Base-by-base conservation (phyloP, 2,113 vertebrate genomes). In the Cnemophilus loriae region DNA sequence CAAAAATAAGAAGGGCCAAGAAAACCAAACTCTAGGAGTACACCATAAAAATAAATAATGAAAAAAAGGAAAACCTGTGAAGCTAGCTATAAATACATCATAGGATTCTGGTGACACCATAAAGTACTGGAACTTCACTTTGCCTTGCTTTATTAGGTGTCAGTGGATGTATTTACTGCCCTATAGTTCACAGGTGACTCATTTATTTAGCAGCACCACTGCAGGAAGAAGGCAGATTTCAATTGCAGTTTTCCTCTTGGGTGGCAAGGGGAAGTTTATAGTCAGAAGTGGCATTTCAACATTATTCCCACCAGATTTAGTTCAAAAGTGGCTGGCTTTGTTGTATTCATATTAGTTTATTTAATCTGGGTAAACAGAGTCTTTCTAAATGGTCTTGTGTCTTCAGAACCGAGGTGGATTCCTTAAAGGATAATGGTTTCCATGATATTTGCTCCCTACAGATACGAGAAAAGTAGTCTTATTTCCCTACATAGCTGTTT, bases 141-240 rank as follows among this genome's bases (percentile, higher is more conserved):
- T 95, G 84, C 80, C 61, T 93, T 96, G 78, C 93, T 98, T 98
- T 98, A 98, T 98, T 93, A 89, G 82, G 92, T 97, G 97, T 94
- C 89, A 32, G 91, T 88, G 78, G 89, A 93, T 97, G 84, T 97
- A 98, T 97, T 98, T 98, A 98, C 95, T 91, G 84, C 55, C 49
- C 91, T 84, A 90, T 95, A 96, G 96, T 95, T 98, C 95, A 96
- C 90, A 88, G 90, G 79, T 93, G 85, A 87, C 61, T 97, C 95
- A 97, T 97, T 98, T 91, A 98, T 97, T 97, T 94, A 96, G 92
- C 90, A 96, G 95, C 92, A 97, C 33, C 53, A 85, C 69, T 96
- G 77, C 60, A 84, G 63, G 59, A 95, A 75, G 74, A 97, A 94
- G 88, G 57, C 64, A 96, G 67, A 95, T 96, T 97, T 97, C 95